phyloP scores from a whole-genome alignment of 2,888 invertebrate genomes.

The Anaspis maculata region DNA sequence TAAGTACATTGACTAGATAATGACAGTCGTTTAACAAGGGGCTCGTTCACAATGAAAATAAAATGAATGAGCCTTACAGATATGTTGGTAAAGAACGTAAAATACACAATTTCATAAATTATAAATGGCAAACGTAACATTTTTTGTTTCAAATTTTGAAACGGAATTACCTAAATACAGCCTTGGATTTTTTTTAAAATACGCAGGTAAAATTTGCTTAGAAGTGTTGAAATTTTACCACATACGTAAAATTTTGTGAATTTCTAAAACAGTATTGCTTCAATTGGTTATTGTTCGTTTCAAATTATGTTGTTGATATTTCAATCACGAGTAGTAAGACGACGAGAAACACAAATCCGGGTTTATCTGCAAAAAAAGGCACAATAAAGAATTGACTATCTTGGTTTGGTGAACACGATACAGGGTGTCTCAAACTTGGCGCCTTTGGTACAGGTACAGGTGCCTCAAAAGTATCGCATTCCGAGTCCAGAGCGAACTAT shows the following conservation, averaged over 20 bases:
- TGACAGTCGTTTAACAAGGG: no score
- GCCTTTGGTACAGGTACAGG: no score
- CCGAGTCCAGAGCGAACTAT: not conserved
- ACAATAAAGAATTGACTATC: not conserved
- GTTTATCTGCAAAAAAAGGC: slow-evolving; percentile 3
- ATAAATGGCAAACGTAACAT: not conserved
- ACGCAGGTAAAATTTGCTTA: slow-evolving; percentile 7
- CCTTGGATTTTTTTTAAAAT: slow-evolving; percentile 6
- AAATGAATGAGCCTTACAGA: not conserved
- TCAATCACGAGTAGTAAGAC: slow-evolving; percentile 5
- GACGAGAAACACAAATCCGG: slow-evolving; percentile 4
- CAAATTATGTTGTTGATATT: slow-evolving; percentile 5
- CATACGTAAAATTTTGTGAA: slow-evolving; percentile 6
- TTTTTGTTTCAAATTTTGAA: no score
- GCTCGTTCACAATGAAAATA: no score
- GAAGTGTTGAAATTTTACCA: slow-evolving; percentile 7
- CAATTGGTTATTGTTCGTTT: slow-evolving; percentile 7
- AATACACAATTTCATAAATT: not conserved
- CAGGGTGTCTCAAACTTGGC: no score
- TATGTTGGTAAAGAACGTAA: not conserved
- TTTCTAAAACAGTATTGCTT: slow-evolving; percentile 12
- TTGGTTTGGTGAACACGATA: no score
- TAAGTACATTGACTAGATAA: no score
- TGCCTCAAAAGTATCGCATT: no score
- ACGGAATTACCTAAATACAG: no score